A percentile compares a stretch with the other conserved stretches of the same genome.
phyloP scores from a whole-genome alignment of 2,797 vertebrate species.

The Bradypodion pumilum region DNA sequence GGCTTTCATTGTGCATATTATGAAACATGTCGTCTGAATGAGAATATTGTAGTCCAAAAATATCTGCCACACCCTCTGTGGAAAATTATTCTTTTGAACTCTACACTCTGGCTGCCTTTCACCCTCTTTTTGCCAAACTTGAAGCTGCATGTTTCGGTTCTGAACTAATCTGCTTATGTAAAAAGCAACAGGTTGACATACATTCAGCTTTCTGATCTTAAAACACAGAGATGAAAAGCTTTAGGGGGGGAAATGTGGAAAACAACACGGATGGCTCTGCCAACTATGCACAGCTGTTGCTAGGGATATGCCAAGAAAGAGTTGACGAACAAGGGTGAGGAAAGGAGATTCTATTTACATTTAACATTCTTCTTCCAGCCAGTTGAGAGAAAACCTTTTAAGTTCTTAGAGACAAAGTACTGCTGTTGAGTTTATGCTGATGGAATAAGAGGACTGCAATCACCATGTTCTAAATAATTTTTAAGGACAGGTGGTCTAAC shows the following conservation, averaged over 20 bases:
- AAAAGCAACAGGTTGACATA: conserved; percentile 46
- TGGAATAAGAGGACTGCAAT: background rate
- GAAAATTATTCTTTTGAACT: conserved; percentile 16
- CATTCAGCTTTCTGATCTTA: conserved; percentile 49
- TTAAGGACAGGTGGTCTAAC: background rate
- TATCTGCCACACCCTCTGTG: conserved; percentile 29
- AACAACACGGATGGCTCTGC: conserved; percentile 53
- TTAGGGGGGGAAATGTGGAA: conserved; percentile 52
- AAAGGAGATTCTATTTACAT: conserved; percentile 18
- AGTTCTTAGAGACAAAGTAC: conserved; percentile 55
- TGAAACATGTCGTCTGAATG: conserved; percentile 27
- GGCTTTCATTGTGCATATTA: conserved; percentile 9
- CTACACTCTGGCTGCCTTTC: conserved; percentile 46
- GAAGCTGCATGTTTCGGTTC: conserved; percentile 30
- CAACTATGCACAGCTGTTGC: conserved; percentile 58
- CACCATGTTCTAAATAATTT: background rate
- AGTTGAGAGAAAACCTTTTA: conserved; percentile 39
- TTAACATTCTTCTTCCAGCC: background rate
- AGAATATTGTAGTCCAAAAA: conserved; percentile 43
- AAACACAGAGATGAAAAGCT: conserved; percentile 60
- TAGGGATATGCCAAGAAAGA: conserved; percentile 32
- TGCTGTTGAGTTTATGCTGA: conserved; percentile 46
- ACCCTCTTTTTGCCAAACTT: conserved; percentile 42
- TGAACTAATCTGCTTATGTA: conserved; percentile 53
- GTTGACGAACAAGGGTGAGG: conserved; percentile 11